A percentile compares a stretch with the other conserved stretches of the same genome.
phyloP scores from a whole-genome alignment of 2,113 vertebrate species.

The Rhagologus leucostigma region DNA sequence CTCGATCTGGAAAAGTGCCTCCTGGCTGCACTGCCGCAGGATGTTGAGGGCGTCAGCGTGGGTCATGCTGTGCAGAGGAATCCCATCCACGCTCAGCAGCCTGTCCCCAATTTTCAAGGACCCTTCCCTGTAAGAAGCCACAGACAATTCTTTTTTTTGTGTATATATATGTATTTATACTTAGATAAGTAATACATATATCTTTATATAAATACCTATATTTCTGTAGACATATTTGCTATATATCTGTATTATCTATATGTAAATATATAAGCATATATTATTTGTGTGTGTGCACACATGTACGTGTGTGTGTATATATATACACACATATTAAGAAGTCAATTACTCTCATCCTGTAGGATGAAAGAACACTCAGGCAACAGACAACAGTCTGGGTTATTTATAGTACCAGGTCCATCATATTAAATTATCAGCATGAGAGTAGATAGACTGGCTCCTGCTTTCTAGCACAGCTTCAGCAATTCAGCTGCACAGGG shows the following conservation, averaged over 20 bases:
- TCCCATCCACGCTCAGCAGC: slow-evolving; percentile 88
- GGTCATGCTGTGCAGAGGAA: slow-evolving; percentile 87
- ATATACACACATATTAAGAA: background rate
- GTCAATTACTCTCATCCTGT: background rate
- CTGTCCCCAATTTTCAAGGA: slow-evolving; percentile 92
- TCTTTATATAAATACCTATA: background rate
- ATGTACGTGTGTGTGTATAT: rapidly evolving
- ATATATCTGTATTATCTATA: background rate
- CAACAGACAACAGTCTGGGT: background rate
- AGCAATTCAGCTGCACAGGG: background rate
- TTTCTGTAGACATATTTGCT: background rate
- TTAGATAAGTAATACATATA: background rate
- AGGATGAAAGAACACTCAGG: background rate
- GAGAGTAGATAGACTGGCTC: background rate
- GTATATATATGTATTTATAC: background rate
- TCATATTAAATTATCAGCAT: background rate
- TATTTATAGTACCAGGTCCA: slow-evolving; percentile 17
- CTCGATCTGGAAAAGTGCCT: slow-evolving; percentile 93
- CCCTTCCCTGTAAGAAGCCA: slow-evolving; percentile 81
- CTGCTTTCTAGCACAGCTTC: background rate
- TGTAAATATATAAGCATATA: background rate
- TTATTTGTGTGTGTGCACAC: background rate
- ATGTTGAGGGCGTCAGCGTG: slow-evolving; percentile 86
- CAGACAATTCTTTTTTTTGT: background rate
- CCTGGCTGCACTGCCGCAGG: slow-evolving; percentile 88